Evolutionary conservation across 2,113 vertebrate species (phyloP), one percentile per base, ranked within the genome.

Genomic region (Oxygymnocypris stewartii): DNA sequence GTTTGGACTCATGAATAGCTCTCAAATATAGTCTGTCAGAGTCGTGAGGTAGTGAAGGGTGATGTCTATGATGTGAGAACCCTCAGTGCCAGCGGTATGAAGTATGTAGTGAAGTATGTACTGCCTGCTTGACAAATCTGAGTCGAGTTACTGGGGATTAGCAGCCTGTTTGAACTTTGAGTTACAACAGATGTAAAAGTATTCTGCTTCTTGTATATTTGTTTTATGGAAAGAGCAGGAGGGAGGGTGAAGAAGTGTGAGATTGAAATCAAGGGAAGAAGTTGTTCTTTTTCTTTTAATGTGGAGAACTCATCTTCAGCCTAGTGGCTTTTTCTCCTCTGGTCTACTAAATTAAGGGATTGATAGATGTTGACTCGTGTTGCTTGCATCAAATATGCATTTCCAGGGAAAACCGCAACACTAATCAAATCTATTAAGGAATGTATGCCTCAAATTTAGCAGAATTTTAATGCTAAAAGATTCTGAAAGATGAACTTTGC

Each of bases 161-260:
- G 75, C 82, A 75, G 77, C 28, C 65, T 85, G 75, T 85, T 85
- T 88, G 86, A 88, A 89, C 85, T 82, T 83, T 89, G 85, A 88
- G 87, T 87, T 89, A 85, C 81, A 85, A 85, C 89, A 89, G 89
- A 85, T 85, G 84, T 85, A 75, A 80, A 86, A 86, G 51, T 82
- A 89, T 89, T 88, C 74, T 37, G 59, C n/a, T 8, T 57, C 71
- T 86, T 86, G 37, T 79, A 23, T 86, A 14, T 69, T 51, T 49
- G 5, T n/a, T 73, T 73, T 44, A 59, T 37, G 23, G 37, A 59
- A 74, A 59, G 51, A 85, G 44, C 28, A 42, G 47, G 49, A 63
- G n/a, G 25, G n/a, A 44, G 16, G 11, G 23, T 37, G 59, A 40
- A n/a, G 20, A 81, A 42, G 47, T 37, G 28, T 37, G 31, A 40